Evolutionary conservation across 2,888 invertebrate species (phyloP), one percentile per base, ranked within the genome.

Genomic region (Rhyacophila evoluta): DNA sequence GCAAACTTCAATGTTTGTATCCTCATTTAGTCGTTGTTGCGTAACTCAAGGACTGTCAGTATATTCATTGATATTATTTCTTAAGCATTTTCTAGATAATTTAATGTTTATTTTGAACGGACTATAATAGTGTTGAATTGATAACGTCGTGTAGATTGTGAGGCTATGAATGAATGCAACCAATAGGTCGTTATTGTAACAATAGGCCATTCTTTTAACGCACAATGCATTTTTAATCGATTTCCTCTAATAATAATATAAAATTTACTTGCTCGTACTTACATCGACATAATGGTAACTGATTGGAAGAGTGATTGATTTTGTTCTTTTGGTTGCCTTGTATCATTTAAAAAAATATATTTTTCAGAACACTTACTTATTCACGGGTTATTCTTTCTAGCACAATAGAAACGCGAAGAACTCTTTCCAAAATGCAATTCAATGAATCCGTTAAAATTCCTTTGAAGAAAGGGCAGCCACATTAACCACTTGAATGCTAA

Each of bases 221-320:
- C 55, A 55, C 55, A 55, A 55, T 55, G 55, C 55, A 25, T 55
- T 55, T 55, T 55, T 55, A 55, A 55, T 55, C 55, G 55, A 55
- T 55, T 55, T 2, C 19, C 55, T 15, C 55, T 19, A 25, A 55
- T 55, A 55, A 15, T 25, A 55, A 55, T 19, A 55, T 55, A 55
- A 55, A 19, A 55, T 55, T 55, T 55, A 19, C 19, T 1, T 10
- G 25, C 19, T 19, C 15, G 10, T 25, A 10, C 55, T 55, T 25
- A 12, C n/a, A 10, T 10, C 55, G 25, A 15, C 19, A 25, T 19
- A 55, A 55, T 55, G 55, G 25, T 12, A 2, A 6, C 4, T 55
- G 15, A 55, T 8, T 55, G 55, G 6, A 55, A 8, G 55, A 19
- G 19, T 25, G 55, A 55, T 55, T 55, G 55, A 55, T 55, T 3